phyloP scores from a whole-genome alignment of 2,888 invertebrate species.

The Pimpla rufipes region DNA sequence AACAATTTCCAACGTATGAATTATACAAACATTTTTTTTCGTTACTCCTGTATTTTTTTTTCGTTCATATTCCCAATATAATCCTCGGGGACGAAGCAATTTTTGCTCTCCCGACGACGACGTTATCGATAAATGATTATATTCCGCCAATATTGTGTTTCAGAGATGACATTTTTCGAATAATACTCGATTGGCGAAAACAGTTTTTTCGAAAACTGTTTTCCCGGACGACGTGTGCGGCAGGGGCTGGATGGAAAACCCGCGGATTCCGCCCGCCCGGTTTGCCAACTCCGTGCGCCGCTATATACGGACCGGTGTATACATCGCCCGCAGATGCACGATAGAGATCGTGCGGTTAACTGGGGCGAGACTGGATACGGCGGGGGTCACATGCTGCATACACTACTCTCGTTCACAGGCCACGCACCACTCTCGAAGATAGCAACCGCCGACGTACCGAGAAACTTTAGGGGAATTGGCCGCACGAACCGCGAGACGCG shows the following conservation, averaged over 20 bases:
- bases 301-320: neutral
- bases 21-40: too few relatives aligned
- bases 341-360: slow-evolving; percentile 57
- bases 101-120: neutral
- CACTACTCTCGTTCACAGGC: slow-evolving; percentile 27
- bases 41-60: neutral
- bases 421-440: slow-evolving; percentile 65
- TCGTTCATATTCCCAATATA: neutral
- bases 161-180: neutral
- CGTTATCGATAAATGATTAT: neutral
- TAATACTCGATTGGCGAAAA: too few relatives aligned
- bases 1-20: too few relatives aligned
- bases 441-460: slow-evolving; percentile 23
- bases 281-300: slow-evolving; percentile 28
- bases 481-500: slow-evolving; percentile 54
- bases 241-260: neutral
- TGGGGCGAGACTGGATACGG: slow-evolving; percentile 39
- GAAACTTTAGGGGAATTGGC: slow-evolving; percentile 61
- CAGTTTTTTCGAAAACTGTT: too few relatives aligned
- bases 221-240: too few relatives aligned
- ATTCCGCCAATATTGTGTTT: neutral
- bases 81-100: neutral
- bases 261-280: neutral
- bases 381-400: slow-evolving; percentile 22
- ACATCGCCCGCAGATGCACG: slow-evolving; percentile 18